Evolutionary conservation across 2,797 vertebrate species (phyloP).

Genomic region (Acipenser oxyrinchus): DNA sequence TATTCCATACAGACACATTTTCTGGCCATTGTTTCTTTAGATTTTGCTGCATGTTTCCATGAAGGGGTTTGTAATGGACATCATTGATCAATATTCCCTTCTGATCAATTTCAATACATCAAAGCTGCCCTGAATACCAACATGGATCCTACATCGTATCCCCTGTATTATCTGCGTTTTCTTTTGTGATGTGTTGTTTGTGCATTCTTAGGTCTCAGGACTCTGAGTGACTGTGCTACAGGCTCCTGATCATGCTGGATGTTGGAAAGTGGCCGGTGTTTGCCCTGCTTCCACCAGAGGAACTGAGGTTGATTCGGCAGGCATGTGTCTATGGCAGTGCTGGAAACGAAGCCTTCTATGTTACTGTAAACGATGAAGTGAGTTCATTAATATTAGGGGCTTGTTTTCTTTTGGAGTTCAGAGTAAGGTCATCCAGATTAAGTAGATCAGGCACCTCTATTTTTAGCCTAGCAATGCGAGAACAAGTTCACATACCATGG

Average conservation of each 20-base stretch:
- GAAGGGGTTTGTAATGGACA: too few species aligned
- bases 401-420: not conserved
- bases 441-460: conserved; percentile 61
- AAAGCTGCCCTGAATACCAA: too few species aligned
- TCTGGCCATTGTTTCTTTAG: too few species aligned
- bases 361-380: conserved; percentile 93
- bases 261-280: conserved; percentile 98
- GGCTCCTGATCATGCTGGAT: conserved; percentile 82
- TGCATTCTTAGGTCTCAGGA: conserved; percentile 37
- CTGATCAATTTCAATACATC: too few species aligned
- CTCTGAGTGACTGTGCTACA: not conserved
- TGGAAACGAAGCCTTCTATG: conserved; percentile 90
- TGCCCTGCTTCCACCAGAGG: conserved; percentile 87
- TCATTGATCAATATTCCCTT: too few species aligned
- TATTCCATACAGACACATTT: too few species aligned
- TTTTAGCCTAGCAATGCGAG: conserved; percentile 61
- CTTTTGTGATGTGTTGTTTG: not conserved
- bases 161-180: too few species aligned
- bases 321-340: conserved; percentile 93
- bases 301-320: conserved; percentile 81
- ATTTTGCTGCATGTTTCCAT: too few species aligned
- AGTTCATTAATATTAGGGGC: conserved; percentile 10
- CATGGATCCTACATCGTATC: too few species aligned
- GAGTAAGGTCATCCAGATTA: conserved; percentile 29
- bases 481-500: conserved; percentile 19